Conservation (phyloP, 2,888 invertebrate species). For the Eupelmus urozonus region DNA sequence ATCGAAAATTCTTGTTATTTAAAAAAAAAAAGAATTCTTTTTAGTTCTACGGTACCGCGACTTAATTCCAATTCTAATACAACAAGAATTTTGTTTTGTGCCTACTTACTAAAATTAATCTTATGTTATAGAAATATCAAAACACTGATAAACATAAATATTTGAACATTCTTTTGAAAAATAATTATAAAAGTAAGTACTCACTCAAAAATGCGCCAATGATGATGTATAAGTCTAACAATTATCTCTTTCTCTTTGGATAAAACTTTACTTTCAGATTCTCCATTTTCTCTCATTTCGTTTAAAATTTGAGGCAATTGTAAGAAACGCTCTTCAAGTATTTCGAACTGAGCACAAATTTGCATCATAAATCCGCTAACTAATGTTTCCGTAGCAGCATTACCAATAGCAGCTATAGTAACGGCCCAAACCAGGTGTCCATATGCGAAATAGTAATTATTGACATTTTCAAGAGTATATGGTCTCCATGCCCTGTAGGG, state of each 20-base stretch:
- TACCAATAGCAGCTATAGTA: slow-evolving; percentile 26
- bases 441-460: slow-evolving; percentile 33
- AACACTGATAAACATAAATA: too few relatives aligned
- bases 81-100: too few relatives aligned
- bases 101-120: too few relatives aligned
- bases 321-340: slow-evolving; percentile 44
- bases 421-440: slow-evolving; percentile 36
- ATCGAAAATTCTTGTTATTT: too few relatives aligned
- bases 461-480: slow-evolving; percentile 24
- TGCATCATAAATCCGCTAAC: slow-evolving; percentile 57
- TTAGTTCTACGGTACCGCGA: too few relatives aligned
- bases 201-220: slow-evolving; percentile 45
- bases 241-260: slow-evolving; percentile 1
- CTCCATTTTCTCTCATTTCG: slow-evolving; percentile 12
- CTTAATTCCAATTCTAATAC: too few relatives aligned
- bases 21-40: too few relatives aligned
- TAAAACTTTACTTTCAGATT: slow-evolving; percentile 1
- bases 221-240: slow-evolving; percentile 30
- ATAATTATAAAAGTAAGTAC: background rate
- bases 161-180: too few relatives aligned
- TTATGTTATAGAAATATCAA: too few relatives aligned
- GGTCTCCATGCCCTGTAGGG: slow-evolving; percentile 49
- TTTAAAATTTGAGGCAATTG: slow-evolving; percentile 29
- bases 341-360: slow-evolving; percentile 48
- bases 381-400: slow-evolving; percentile 44